Conservation (phyloP, 2,113 vertebrate species). For the Cyrtonyx montezumae region DNA sequence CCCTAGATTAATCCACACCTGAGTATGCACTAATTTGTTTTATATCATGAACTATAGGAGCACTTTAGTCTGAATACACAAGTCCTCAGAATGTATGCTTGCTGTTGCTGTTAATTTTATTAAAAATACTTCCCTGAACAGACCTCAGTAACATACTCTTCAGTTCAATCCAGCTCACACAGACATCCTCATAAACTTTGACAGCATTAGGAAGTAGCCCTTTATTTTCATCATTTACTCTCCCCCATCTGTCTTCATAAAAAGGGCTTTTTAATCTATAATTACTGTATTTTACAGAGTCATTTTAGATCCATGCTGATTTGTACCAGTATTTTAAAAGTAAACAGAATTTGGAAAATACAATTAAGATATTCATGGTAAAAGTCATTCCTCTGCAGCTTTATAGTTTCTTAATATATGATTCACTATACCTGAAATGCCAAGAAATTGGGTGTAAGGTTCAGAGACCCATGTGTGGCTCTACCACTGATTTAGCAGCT, state of each 20-base stretch:
- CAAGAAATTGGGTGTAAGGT: neutral
- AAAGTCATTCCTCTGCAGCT: neutral
- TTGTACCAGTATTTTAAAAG: neutral
- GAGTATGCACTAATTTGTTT: neutral
- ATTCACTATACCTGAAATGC: fast-evolving
- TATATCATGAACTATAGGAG: neutral
- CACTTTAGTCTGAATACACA: neutral
- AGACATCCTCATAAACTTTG: neutral
- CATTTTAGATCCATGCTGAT: fast-evolving
- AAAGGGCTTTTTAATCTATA: neutral
- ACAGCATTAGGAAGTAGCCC: neutral
- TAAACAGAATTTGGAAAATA: neutral
- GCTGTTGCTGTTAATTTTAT: neutral
- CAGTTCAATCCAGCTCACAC: neutral
- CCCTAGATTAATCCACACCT: neutral
- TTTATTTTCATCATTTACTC: neutral
- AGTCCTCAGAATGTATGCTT: neutral
- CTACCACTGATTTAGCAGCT: neutral
- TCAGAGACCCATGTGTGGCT: neutral
- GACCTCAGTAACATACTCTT: neutral
- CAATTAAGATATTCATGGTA: neutral
- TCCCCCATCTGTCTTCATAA: neutral
- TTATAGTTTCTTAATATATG: neutral
- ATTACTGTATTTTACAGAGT: neutral
- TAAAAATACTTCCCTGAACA: neutral